Evolutionary conservation across 2,797 vertebrate species (phyloP).

Genomic region (Serranus cabrilla): DNA sequence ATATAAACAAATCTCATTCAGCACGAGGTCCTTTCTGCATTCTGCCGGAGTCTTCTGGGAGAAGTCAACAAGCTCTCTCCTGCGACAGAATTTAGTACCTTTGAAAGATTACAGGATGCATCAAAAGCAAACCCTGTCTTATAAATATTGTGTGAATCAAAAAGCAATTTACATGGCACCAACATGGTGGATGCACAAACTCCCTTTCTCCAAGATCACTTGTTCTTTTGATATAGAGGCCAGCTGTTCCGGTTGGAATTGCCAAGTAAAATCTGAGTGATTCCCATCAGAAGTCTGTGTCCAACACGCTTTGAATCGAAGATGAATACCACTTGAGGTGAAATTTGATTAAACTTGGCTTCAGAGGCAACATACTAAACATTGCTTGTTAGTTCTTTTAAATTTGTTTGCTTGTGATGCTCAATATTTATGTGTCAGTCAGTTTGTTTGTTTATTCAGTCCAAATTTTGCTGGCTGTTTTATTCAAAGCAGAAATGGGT

Average conservation of each 20-base stretch:
- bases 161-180: slow-evolving; percentile 52
- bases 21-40: not conserved
- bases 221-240: slow-evolving; percentile 54
- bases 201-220: slow-evolving; percentile 38
- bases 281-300: slow-evolving; percentile 45
- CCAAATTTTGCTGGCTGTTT: not conserved
- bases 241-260: slow-evolving; percentile 34
- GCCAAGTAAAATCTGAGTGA: slow-evolving; percentile 29
- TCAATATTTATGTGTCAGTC: slow-evolving; percentile 23
- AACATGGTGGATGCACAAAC: slow-evolving; percentile 16
- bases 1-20: slow-evolving; percentile 6
- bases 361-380: slow-evolving; percentile 23
- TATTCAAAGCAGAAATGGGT: slow-evolving; percentile 21
- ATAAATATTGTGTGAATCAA: slow-evolving; percentile 49
- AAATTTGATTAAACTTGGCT: slow-evolving; percentile 40
- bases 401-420: slow-evolving; percentile 12
- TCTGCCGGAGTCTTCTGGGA: not conserved
- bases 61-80: slow-evolving; percentile 15
- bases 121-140: slow-evolving; percentile 14
- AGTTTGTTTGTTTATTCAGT: slow-evolving; percentile 29
- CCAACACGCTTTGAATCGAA: slow-evolving; percentile 30
- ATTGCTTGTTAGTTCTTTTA: slow-evolving; percentile 13
- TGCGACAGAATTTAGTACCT: not conserved
- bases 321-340: slow-evolving; percentile 42
- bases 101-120: slow-evolving; percentile 19